Evolutionary conservation across 2,113 vertebrate genomes (phyloP), one percentile per base, ranked within the genome.

Genomic region (Oncorhynchus mykiss): DNA sequence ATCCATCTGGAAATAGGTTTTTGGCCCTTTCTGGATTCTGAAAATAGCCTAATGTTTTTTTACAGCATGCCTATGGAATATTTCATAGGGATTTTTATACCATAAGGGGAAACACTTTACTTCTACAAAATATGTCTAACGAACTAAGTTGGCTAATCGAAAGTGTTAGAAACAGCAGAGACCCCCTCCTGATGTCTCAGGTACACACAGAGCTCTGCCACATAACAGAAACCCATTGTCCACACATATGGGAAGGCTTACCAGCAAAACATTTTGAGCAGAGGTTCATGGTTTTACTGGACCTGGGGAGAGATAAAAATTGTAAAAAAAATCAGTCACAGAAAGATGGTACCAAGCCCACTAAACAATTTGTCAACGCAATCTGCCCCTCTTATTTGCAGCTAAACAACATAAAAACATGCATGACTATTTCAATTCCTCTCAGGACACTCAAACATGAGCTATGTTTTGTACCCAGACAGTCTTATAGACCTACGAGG

Each of bases 201-300:
- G 67, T 68, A 68, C 67, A 68, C 29, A n/a, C 29, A 3, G 31
- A 20, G 1, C 31, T 68, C 67, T 39, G 16, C 18, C 7, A 62
- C 5, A 62, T 8, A 39, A n/a, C 29, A 68, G 18, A 34, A 27
- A 39, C 16, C 25, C 39, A 18, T 13, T 11, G 12, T 76, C 11
- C 29, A n/a, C 18, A 39, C 39, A 75, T 13, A 20, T n/a, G 22
- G 13, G 16, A 70, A n/a, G 85, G 95, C 96, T 97, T 95, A 99
- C 97, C 97, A 91, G 95, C 95, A 95, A 97, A 99, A 95, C 97
- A 99, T 95, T 98, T 98, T 90, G 97, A 99, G 95, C 96, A 99
- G 84, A 99, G 95, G 90, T 98, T 99, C 96, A 96, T 97, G 89
- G 97, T 99, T 95, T 99, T 96, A 94, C 97, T 99, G 91, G 97